Evolutionary conservation across 2,888 invertebrate species (phyloP).

Genomic region (Erynnis tages): DNA sequence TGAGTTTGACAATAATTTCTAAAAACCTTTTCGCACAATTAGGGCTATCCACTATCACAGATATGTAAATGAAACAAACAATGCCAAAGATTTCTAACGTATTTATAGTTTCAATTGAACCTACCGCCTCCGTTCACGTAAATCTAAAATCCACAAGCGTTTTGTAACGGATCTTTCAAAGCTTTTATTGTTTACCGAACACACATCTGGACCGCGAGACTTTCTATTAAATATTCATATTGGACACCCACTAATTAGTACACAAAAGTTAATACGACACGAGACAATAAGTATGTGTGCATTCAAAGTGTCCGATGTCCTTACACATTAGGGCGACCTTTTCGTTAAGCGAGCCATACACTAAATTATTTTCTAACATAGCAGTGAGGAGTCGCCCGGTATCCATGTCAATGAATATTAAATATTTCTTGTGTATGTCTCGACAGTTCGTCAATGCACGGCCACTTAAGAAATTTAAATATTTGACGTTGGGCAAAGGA

Average conservation of each 20-base stretch:
- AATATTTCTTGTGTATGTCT: slow-evolving; percentile 68
- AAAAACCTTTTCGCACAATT: slow-evolving; percentile 17
- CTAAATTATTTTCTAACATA: slow-evolving; percentile 52
- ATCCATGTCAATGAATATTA: slow-evolving; percentile 69
- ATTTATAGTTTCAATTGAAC: slow-evolving; percentile 42
- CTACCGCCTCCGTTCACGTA: slow-evolving; percentile 63
- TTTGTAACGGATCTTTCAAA: slow-evolving; percentile 66
- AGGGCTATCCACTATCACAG: slow-evolving; percentile 8
- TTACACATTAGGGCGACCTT: slow-evolving; percentile 46
- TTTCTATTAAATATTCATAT: slow-evolving; percentile 79
- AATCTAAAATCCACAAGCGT: slow-evolving; percentile 62
- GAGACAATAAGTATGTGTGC: slow-evolving; percentile 65
- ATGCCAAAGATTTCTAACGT: slow-evolving; percentile 15
- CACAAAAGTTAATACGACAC: slow-evolving; percentile 72
- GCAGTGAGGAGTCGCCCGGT: slow-evolving; percentile 47
- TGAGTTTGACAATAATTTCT: neutral
- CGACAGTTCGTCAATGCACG: slow-evolving; percentile 74
- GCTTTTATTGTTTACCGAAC: slow-evolving; percentile 72
- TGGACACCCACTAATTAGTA: slow-evolving; percentile 80
- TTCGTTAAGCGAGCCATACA: slow-evolving; percentile 41
- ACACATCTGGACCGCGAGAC: slow-evolving; percentile 73
- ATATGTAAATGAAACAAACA: slow-evolving; percentile 26
- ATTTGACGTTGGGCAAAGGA: slow-evolving; percentile 78
- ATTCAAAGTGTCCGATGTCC: slow-evolving; percentile 58
- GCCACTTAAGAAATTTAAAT: slow-evolving; percentile 80